Evolutionary conservation across 2,113 vertebrate genomes (phyloP), one percentile per base, ranked within the genome.

Genomic region (Redunca redunca): DNA sequence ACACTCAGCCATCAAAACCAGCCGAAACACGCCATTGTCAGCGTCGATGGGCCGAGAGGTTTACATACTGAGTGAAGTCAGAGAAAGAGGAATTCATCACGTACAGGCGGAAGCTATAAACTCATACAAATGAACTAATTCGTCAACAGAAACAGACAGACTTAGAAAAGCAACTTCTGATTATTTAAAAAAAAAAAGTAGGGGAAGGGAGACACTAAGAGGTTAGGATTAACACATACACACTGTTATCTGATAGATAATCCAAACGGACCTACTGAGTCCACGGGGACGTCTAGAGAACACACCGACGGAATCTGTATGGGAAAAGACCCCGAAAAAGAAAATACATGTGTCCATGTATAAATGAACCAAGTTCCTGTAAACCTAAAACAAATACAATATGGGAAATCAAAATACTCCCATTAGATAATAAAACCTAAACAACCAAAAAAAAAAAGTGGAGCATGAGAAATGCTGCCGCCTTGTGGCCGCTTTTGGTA

Each of bases 21-120:
- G 5, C 17, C 1, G 17, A 21, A 8, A 5, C 64, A 1, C 0
- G 8, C 17, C 17, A 10, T 0, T 3, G 17, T 21, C n/a, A 5
- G n/a, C 64, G 10, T 71, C 64, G 21, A 1, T 1, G 33, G 64
- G 9, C 33, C 0, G 4, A 21, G 64, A 36, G n/a, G 36, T 5
- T 67, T n/a, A 36, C n/a, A 21, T 2, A 36, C 33, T 11, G 64
- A 71, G 8, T n/a, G 33, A n/a, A 5, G 33, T 10, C 64, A 36
- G 64, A 33, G 33, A 21, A 21, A 19, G 64, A 11, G 64, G 33
- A 11, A 5, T 36, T 71, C 19, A 36, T 71, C 64, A 21, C 2
- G 9, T 21, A 21, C 17, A 36, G 64, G 8, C 2, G 1, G 64
- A n/a, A 11, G 10, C 64, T 36, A 11, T 11, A 36, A 19, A 21